Evolutionary conservation across 2,113 vertebrate genomes (phyloP).

Genomic region (Rhinopithecus roxellana): DNA sequence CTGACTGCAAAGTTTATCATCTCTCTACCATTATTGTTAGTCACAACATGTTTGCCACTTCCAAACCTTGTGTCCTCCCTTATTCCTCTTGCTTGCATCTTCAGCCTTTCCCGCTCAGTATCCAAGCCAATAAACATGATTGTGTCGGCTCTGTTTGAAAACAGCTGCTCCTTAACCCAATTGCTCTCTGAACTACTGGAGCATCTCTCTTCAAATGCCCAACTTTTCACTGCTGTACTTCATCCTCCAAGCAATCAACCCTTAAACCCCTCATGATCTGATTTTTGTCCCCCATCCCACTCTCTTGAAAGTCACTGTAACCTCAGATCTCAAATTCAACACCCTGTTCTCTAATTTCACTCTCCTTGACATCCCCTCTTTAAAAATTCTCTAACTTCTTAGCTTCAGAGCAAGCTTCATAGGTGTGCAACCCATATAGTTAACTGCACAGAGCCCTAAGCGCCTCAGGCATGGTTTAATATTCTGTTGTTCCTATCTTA

Average conservation of each 20-base stretch:
- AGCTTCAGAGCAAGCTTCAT: background rate
- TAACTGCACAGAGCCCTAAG: background rate
- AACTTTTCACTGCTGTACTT: background rate
- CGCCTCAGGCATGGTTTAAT: background rate
- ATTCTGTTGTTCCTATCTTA: background rate
- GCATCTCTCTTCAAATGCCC: background rate
- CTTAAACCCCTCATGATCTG: background rate
- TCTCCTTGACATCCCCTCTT: background rate
- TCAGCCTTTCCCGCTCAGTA: background rate
- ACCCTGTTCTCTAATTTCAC: background rate
- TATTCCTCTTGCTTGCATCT: background rate
- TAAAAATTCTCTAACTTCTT: background rate
- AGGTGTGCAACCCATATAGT: no score
- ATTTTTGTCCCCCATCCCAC: background rate
- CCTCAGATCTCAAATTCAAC: background rate
- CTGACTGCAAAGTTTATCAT: background rate
- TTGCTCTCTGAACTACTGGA: background rate
- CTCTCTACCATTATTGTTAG: background rate
- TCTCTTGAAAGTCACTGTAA: background rate
- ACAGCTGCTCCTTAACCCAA: background rate
- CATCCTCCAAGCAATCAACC: background rate
- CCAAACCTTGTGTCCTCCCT: background rate
- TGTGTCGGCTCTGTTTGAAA: background rate
- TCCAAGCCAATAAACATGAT: background rate
- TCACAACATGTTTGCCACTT: background rate